Evolutionary conservation across 2,888 invertebrate genomes (phyloP), one percentile per base, ranked within the genome.

Genomic region (Chymomyza caudatula): DNA sequence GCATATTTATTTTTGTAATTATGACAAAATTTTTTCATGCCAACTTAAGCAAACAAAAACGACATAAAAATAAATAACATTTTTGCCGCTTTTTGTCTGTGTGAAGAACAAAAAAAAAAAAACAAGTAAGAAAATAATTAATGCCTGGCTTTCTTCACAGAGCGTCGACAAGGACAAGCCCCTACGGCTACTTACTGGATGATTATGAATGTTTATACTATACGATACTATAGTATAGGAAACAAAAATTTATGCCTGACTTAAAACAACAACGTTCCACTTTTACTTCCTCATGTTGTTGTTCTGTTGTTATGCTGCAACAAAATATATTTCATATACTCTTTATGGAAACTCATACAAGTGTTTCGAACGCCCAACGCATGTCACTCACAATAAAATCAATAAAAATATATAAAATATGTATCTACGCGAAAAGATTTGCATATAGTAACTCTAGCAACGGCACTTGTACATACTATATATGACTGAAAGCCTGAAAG

Each of bases 21-120:
- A 85, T 79, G 81, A 79, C 73, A 71, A n/a, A n/a, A 68, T 77
- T 81, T 83, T 69, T 84, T 82, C 78, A 84, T 82, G 74, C 84
- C 71, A 57, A 58, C 59, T 73, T 73, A 65, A 67, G 53, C 69
- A 76, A 78, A 78, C 73, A 84, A 83, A 77, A 74, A 66, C 56
- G 56, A 59, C 55, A 58, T 60, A 23, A 55, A 78, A 73, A 71
- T 76, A 73, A 81, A 37, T 37, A 37, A 37, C 11, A 37, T 37
- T 11, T 11, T 37, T 37, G 71, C 68, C 29, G 29, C 62, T 59
- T 82, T 81, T 79, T 79, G 82, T 79, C 57, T 57, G 71, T 47
- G 67, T 68, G 56, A 57, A 69, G 63, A 8, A 29, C 54, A 29
- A 37, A 37, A 63, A 53, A 61, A 59, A 43, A 60, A 52, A 65